These are phyloP conservation scores for Channa argus DNA, from an alignment of 2,113 vertebrate genomes.

Conservation along the genomic window DNA sequence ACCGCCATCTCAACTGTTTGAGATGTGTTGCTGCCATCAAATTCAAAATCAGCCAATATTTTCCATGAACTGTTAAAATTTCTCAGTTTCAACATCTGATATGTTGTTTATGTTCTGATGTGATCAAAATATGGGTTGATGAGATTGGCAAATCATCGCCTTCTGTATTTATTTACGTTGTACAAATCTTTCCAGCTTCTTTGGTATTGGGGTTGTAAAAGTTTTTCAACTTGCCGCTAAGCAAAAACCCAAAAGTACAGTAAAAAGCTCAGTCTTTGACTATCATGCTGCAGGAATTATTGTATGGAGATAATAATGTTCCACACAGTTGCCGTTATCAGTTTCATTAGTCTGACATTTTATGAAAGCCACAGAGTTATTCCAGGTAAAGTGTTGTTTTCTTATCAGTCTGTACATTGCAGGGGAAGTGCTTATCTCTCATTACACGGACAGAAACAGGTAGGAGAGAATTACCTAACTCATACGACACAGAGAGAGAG, in stretches of 20 bases:
- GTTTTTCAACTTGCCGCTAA: not conserved
- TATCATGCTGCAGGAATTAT: slow-evolving; percentile 25
- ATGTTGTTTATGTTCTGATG: too few species aligned
- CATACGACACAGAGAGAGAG: slow-evolving; percentile 34
- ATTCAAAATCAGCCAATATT: too few species aligned
- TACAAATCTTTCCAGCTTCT: too few species aligned
- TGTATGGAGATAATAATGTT: slow-evolving; percentile 23
- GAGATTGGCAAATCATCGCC: too few species aligned
- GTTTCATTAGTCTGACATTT: slow-evolving; percentile 31
- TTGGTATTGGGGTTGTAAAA: too few species aligned
- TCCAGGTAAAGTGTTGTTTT: slow-evolving; percentile 32
- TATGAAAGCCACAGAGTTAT: slow-evolving; percentile 27
- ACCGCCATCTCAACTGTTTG: too few species aligned
- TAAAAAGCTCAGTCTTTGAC: slow-evolving; percentile 1
- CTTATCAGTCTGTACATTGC: slow-evolving; percentile 23
- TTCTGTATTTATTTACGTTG: too few species aligned
- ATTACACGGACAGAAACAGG: slow-evolving; percentile 18
- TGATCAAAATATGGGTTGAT: too few species aligned
- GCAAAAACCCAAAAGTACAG: not conserved
- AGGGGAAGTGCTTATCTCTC: slow-evolving; percentile 36
- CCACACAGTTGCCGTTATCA: slow-evolving; percentile 13
- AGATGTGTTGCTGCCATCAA: too few species aligned
- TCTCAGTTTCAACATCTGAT: too few species aligned
- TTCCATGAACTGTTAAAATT: too few species aligned
- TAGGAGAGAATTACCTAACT: slow-evolving; percentile 34